These are phyloP conservation scores for Brachionus paranguensis DNA, from an alignment of 1,140 invertebrate species.

Conservation along the genomic window DNA sequence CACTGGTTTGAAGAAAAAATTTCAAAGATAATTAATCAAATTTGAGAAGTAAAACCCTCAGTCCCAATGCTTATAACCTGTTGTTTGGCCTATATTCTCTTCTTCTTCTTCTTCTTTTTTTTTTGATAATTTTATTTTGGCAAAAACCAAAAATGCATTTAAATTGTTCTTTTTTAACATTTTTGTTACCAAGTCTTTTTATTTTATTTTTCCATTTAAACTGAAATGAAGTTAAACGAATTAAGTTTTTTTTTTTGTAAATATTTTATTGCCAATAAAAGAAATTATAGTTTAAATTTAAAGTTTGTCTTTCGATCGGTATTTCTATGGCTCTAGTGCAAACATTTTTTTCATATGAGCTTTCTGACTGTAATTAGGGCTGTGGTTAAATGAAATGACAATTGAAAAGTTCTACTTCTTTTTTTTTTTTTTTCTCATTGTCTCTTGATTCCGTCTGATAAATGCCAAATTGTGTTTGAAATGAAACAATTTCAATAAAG, in stretches of 20 bases:
- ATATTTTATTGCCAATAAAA: slow-evolving; percentile 27
- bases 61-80: not conserved
- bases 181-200: slow-evolving; percentile 24
- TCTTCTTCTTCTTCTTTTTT: not conserved
- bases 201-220: not conserved
- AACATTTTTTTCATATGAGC: not conserved
- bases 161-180: not conserved
- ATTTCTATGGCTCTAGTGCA: not conserved
- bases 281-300: not conserved
- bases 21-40: not conserved
- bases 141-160: slow-evolving; percentile 29
- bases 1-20: slow-evolving; percentile 12
- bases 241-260: slow-evolving; percentile 18
- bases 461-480: not conserved
- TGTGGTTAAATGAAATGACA: not conserved
- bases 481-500: not conserved
- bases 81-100: slow-evolving; percentile 1
- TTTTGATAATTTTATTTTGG: slow-evolving; percentile 1
- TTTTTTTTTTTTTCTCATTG: not conserved
- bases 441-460: not conserved
- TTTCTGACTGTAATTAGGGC: not conserved
- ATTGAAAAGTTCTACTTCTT: not conserved
- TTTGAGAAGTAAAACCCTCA: not conserved
- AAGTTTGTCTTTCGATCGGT: not conserved
- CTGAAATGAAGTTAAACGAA: slow-evolving; percentile 32